phyloP scores from a whole-genome alignment of 2,888 invertebrate species.

The Cantharis lateralis region DNA sequence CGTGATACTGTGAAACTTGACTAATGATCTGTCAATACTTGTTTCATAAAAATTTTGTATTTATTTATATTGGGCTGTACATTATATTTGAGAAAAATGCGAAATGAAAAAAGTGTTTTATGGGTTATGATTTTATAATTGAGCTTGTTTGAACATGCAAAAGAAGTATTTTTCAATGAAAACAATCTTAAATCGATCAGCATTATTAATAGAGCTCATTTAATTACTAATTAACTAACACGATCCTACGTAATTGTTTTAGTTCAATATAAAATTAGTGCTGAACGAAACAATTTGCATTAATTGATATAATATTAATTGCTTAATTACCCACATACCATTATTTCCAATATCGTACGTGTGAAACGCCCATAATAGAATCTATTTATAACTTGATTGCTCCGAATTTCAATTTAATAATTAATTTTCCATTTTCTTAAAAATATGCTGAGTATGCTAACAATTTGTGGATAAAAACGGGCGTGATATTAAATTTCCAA shows the following conservation, averaged over 20 bases:
- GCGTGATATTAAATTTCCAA: conserved; percentile 10
- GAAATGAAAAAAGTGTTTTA: not conserved
- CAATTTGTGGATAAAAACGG: not conserved
- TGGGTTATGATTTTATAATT: not conserved
- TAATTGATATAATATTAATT: conserved; percentile 17
- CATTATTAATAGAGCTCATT: not conserved
- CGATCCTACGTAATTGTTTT: conserved; percentile 15
- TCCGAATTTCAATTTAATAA: conserved; percentile 14
- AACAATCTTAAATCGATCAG: not conserved
- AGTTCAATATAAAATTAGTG: conserved; percentile 7
- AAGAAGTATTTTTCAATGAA: not conserved
- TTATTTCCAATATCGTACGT: conserved; percentile 3
- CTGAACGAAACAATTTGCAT: not conserved
- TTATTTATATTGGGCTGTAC: not conserved
- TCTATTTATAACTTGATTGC: conserved; percentile 8
- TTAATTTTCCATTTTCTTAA: conserved; percentile 10
- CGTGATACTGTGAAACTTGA: not conserved
- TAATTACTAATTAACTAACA: conserved; percentile 13
- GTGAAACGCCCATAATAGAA: conserved; percentile 4
- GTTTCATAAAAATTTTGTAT: not conserved
- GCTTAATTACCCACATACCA: conserved; percentile 10
- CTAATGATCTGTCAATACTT: not conserved
- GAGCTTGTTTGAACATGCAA: not conserved
- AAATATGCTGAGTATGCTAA: not conserved
- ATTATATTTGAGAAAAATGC: not conserved